Evolutionary conservation across 2,113 vertebrate species (phyloP).

Genomic region (Prolemur simus): DNA sequence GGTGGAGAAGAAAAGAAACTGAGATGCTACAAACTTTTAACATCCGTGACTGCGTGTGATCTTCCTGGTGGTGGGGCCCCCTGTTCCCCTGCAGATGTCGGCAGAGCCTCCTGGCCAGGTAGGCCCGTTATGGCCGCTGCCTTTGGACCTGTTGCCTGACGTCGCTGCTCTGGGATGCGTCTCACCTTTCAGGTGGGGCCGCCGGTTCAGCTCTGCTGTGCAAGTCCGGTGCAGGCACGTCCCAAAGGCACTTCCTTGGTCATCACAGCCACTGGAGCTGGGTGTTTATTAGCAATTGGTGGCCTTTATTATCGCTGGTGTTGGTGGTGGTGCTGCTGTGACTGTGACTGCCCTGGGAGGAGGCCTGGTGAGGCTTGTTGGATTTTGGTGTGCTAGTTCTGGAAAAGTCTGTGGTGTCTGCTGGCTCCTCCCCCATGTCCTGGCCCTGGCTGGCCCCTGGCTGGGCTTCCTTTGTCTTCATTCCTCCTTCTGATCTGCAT

Average conservation of each 20-base stretch:
- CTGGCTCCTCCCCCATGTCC: rapidly evolving
- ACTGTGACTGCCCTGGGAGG: not conserved
- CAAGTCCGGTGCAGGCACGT: rapidly evolving
- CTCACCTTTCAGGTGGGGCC: not conserved
- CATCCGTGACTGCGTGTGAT: rapidly evolving
- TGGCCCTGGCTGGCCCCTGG: not conserved
- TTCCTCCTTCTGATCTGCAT: not conserved
- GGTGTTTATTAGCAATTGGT: not conserved
- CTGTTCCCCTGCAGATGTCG: too few relatives aligned
- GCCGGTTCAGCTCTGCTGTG: not conserved
- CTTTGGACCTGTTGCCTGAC: rapidly evolving
- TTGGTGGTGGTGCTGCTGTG: rapidly evolving
- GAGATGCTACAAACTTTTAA: rapidly evolving
- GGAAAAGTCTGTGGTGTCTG: not conserved
- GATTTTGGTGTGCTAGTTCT: rapidly evolving
- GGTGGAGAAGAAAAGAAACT: not conserved
- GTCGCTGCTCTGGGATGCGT: rapidly evolving
- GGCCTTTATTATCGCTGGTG: rapidly evolving
- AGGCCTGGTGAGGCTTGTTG: not conserved
- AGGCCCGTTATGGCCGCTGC: rapidly evolving
- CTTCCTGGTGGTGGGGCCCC: rapidly evolving
- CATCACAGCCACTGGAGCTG: rapidly evolving
- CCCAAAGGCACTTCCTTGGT: rapidly evolving
- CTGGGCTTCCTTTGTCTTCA: not conserved
- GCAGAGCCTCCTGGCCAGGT: not conserved